Evolutionary conservation across 2,113 vertebrate species (phyloP).

Genomic region (Hippocampus mohnikei): DNA sequence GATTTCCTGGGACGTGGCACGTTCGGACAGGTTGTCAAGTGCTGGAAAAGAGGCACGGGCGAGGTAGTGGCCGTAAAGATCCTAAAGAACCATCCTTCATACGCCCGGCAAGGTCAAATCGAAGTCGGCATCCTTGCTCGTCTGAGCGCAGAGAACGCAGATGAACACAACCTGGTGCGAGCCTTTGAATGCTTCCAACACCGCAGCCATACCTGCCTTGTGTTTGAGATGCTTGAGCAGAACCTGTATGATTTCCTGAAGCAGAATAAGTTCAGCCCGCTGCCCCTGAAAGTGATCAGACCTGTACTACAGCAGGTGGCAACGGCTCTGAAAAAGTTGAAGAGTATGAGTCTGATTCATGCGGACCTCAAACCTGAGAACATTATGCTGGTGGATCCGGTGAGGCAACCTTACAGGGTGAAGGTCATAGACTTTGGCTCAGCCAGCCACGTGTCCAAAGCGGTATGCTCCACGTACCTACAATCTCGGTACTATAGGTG

Average conservation of each 20-base stretch:
- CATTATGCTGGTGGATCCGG: conserved; percentile 99
- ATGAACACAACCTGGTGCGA: conserved; percentile 95
- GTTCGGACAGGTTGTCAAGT: conserved; percentile 97
- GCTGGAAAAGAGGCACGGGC: conserved; percentile 95
- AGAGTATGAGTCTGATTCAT: conserved; percentile 97
- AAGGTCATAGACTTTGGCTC: conserved; percentile 99
- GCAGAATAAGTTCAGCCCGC: conserved; percentile 98
- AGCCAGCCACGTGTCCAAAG: conserved; percentile 98
- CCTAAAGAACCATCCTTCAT: conserved; percentile 97
- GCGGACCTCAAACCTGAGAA: conserved; percentile 99
- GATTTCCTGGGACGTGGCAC: conserved; percentile 97
- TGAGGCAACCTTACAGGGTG: conserved; percentile 94
- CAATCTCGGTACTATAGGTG: conserved; percentile 99
- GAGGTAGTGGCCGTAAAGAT: conserved; percentile 97
- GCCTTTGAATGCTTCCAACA: conserved; percentile 99
- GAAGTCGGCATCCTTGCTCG: conserved; percentile 96
- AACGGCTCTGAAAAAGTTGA: conserved; percentile 95
- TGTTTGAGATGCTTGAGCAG: conserved; percentile 99
- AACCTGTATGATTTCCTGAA: conserved; percentile 98
- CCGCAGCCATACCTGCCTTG: conserved; percentile 93
- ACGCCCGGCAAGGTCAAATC: conserved; percentile 95
- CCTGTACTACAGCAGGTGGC: conserved; percentile 98
- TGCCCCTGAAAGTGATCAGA: conserved; percentile 96
- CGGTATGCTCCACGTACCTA: conserved; percentile 97
- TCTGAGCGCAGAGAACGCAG: conserved; percentile 93